Evolutionary conservation across 2,888 invertebrate genomes (phyloP).

Genomic region (Neoaliturus tenellus): DNA sequence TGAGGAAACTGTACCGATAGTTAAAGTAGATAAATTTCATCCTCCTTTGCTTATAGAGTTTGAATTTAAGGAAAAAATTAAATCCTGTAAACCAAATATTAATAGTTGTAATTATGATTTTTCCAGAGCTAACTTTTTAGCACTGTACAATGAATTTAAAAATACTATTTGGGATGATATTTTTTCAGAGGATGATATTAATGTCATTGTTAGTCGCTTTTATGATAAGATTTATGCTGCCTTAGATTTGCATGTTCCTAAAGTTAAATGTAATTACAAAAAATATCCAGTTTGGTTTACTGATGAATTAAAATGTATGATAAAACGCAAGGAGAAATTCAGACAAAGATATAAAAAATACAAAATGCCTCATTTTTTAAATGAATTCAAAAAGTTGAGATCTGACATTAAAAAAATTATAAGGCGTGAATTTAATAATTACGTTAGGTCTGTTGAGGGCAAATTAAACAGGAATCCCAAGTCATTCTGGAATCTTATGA

Average conservation of each 20-base stretch:
- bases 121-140: neutral
- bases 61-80: neutral
- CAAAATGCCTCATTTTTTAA: neutral
- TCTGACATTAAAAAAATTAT: neutral
- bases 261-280: neutral
- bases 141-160: neutral
- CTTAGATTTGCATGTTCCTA: neutral
- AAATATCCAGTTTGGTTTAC: constrained; percentile 15
- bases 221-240: neutral
- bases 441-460: neutral
- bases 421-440: neutral
- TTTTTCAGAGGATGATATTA: neutral
- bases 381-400: neutral
- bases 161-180: neutral
- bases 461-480: neutral
- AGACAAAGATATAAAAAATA: neutral
- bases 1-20: neutral
- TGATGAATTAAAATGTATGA: neutral
- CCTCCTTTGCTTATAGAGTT: neutral
- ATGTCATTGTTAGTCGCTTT: neutral
- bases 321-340: neutral
- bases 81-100: neutral
- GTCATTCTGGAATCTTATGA: neutral
- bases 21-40: neutral
- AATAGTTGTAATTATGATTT: neutral